Evolutionary conservation across 2,113 vertebrate genomes (phyloP).

Genomic region (Rhynchomys soricoides): DNA sequence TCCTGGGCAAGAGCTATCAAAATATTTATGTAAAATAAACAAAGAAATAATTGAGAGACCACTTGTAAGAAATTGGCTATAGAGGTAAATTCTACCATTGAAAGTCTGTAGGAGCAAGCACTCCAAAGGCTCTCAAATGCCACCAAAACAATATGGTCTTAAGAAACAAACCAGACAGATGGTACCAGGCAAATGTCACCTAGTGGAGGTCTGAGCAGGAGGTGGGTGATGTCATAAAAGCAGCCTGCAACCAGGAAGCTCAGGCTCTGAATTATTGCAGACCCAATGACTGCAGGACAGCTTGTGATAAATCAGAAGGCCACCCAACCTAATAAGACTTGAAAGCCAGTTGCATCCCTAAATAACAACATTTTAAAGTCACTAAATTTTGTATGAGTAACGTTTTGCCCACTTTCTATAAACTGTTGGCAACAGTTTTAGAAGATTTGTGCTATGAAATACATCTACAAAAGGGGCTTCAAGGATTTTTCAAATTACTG

Average conservation of each 20-base stretch:
- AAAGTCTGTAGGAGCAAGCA: slow-evolving; percentile 54
- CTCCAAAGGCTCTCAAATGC: slow-evolving; percentile 71
- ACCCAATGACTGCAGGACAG: slow-evolving; percentile 24
- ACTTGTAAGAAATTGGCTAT: slow-evolving; percentile 44
- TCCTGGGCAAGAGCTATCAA: slow-evolving; percentile 41
- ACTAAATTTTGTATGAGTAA: slow-evolving; percentile 44
- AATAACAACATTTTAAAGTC: slow-evolving; percentile 44
- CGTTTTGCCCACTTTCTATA: slow-evolving; percentile 7
- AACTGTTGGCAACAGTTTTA: neutral
- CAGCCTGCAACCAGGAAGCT: slow-evolving; percentile 66
- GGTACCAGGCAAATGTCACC: slow-evolving; percentile 76
- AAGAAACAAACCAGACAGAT: slow-evolving; percentile 76
- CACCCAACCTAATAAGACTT: slow-evolving; percentile 18
- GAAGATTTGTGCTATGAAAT: neutral
- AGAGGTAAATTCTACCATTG: slow-evolving; percentile 36
- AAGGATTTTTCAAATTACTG: slow-evolving; percentile 12
- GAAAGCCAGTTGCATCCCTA: slow-evolving; percentile 30
- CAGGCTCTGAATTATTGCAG: slow-evolving; percentile 48
- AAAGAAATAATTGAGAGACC: slow-evolving; percentile 49
- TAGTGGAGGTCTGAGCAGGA: slow-evolving; percentile 70
- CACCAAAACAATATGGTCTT: slow-evolving; percentile 61
- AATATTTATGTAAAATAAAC: slow-evolving; percentile 57
- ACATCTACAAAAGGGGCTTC: neutral
- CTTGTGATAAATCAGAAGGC: slow-evolving; percentile 21
- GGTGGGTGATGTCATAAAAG: slow-evolving; percentile 72